A percentile compares a stretch with the other conserved stretches of the same genome.
phyloP scores from a whole-genome alignment of 2,113 vertebrate genomes.

The Apodemus speciosus region DNA sequence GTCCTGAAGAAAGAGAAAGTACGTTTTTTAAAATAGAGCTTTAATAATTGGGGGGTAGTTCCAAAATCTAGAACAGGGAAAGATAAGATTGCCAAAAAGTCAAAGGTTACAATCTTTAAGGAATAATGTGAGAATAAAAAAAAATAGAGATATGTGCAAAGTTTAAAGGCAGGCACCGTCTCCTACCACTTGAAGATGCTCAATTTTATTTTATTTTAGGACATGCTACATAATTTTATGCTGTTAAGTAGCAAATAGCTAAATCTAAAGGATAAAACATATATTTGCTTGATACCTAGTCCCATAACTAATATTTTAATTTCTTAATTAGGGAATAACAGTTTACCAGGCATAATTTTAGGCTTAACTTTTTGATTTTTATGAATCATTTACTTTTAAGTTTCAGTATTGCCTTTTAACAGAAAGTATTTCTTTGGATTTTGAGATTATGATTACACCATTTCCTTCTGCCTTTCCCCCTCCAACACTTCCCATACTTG shows the following conservation, averaged over 20 bases:
- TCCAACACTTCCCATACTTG: neutral
- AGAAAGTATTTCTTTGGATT: neutral
- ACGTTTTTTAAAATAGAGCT: neutral
- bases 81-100: conserved; percentile 24
- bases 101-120: conserved; percentile 8
- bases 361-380: conserved; percentile 16
- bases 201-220: conserved; percentile 15
- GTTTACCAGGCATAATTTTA: neutral
- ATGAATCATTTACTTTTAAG: conserved; percentile 6
- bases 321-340: neutral
- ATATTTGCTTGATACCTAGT: neutral
- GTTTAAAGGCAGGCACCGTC: neutral
- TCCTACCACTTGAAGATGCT: neutral
- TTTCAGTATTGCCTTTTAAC: neutral
- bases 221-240: neutral
- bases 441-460: neutral
- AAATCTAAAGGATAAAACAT: neutral
- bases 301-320: neutral
- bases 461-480: no score
- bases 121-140: neutral
- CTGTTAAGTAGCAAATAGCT: neutral
- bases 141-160: neutral
- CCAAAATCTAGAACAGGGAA: neutral
- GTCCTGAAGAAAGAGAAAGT: conserved; percentile 38
- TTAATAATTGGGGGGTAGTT: neutral